These are phyloP conservation scores for Thymelicus lineola DNA, from an alignment of 2,888 invertebrate genomes.

Conservation along the genomic window DNA sequence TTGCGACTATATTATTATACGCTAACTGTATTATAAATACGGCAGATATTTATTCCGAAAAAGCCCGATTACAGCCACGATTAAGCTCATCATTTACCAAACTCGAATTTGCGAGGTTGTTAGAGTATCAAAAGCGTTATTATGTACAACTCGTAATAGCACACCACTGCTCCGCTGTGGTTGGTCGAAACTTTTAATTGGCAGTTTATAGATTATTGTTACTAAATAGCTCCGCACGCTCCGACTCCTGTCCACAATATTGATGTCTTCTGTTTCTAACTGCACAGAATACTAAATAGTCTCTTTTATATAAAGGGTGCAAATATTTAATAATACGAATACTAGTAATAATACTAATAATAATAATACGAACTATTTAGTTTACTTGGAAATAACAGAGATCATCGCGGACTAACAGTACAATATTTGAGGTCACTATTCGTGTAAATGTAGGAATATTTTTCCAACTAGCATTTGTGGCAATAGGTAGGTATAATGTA, in stretches of 20 bases:
- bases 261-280: slow-evolving; percentile 43
- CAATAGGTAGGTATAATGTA: too few relatives aligned
- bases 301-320: not conserved
- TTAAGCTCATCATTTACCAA: slow-evolving; percentile 20
- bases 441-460: too few relatives aligned
- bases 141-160: slow-evolving; percentile 43
- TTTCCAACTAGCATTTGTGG: too few relatives aligned
- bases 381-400: too few relatives aligned
- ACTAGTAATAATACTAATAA: too few relatives aligned
- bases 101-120: slow-evolving; percentile 58
- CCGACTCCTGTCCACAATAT: slow-evolving; percentile 45
- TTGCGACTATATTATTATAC: too few relatives aligned
- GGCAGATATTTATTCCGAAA: too few relatives aligned
- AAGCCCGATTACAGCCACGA: not conserved
- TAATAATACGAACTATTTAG: too few relatives aligned
- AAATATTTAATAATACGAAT: not conserved
- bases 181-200: slow-evolving; percentile 79
- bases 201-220: slow-evolving; percentile 53
- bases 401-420: too few relatives aligned
- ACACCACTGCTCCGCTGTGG: slow-evolving; percentile 41
- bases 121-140: slow-evolving; percentile 70
- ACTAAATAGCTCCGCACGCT: slow-evolving; percentile 45
- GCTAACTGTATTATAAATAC: too few relatives aligned
- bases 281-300: slow-evolving; percentile 29
- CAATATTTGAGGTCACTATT: too few relatives aligned